Percentiles rank a stretch among this genome's conserved stretches.
Conservation (phyloP, 2,888 invertebrate genomes). For the Epinotia brunnichana region DNA sequence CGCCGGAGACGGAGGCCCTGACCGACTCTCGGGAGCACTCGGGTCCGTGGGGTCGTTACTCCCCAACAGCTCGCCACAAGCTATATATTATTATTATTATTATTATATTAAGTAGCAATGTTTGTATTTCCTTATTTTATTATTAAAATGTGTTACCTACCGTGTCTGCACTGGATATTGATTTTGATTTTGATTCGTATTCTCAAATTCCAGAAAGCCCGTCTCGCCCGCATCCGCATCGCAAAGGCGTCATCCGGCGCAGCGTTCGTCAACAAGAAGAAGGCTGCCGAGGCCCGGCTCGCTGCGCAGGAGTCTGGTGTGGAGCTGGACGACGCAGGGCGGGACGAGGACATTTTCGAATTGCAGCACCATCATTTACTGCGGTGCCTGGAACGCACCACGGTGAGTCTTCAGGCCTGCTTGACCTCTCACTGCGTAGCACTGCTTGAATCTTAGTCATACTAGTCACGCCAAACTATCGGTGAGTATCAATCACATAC, state of each 20-base stretch:
- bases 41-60: no score
- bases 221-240: slow-evolving; percentile 98
- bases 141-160: no score
- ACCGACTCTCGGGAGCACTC: no score
- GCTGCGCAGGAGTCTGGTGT: slow-evolving; percentile 97
- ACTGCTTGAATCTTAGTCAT: background rate
- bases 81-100: no score
- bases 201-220: slow-evolving; percentile 93
- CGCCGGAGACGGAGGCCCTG: no score
- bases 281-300: slow-evolving; percentile 97
- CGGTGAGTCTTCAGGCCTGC: slow-evolving; percentile 81
- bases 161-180: no score
- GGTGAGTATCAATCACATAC: no score
- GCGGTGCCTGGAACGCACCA: slow-evolving; percentile 98
- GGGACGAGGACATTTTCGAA: slow-evolving; percentile 99
- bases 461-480: no score
- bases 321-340: slow-evolving; percentile 93
- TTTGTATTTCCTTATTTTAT: no score
- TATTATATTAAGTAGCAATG: no score
- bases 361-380: slow-evolving; percentile 99
- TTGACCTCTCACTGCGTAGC: background rate
- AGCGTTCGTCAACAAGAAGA: slow-evolving; percentile 99
- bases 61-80: no score
- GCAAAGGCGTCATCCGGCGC: slow-evolving; percentile 99
- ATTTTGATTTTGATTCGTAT: no score